These are phyloP conservation scores for Apantesis nais DNA, from an alignment of 2,888 invertebrate genomes.

Conservation along the genomic window DNA sequence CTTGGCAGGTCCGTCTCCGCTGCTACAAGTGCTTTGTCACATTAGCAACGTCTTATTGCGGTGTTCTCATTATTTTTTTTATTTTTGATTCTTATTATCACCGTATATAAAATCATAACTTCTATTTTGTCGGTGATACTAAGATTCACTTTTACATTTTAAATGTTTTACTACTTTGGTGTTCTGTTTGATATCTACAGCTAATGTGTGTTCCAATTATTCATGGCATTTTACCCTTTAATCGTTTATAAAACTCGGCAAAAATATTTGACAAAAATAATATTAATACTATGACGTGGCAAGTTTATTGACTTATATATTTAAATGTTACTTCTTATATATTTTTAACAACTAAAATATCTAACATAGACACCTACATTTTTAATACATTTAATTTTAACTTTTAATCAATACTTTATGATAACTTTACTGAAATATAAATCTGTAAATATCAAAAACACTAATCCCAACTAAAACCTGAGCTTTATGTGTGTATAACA, in stretches of 20 bases:
- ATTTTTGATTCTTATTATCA: slow-evolving; percentile 57
- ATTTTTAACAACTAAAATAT: slow-evolving; percentile 16
- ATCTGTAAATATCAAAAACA: slow-evolving; percentile 38
- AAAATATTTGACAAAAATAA: slow-evolving; percentile 28
- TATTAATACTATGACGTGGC: slow-evolving; percentile 30
- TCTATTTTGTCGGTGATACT: slow-evolving; percentile 51
- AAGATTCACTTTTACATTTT: slow-evolving; percentile 51
- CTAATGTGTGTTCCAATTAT: slow-evolving; percentile 54
- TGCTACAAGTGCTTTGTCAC: slow-evolving; percentile 53
- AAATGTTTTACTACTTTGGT: slow-evolving; percentile 49
- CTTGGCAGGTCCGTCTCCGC: slow-evolving; percentile 91
- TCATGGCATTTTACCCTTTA: slow-evolving; percentile 16
- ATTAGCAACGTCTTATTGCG: slow-evolving; percentile 57
- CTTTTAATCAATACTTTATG: slow-evolving; percentile 2
- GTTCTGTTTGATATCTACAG: slow-evolving; percentile 50
- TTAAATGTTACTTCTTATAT: slow-evolving; percentile 14
- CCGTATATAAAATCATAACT: slow-evolving; percentile 20
- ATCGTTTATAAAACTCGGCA: slow-evolving; percentile 28
- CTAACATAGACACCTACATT: slow-evolving; percentile 22
- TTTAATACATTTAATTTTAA: slow-evolving; percentile 1
- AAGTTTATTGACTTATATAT: slow-evolving; percentile 35
- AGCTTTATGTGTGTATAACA: slow-evolving; percentile 61
- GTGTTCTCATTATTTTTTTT: slow-evolving; percentile 53
- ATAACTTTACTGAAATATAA: slow-evolving; percentile 19
- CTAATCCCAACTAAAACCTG: slow-evolving; percentile 29